Conservation (phyloP, 23 tunicate species). For the Diplosoma virens region DNA sequence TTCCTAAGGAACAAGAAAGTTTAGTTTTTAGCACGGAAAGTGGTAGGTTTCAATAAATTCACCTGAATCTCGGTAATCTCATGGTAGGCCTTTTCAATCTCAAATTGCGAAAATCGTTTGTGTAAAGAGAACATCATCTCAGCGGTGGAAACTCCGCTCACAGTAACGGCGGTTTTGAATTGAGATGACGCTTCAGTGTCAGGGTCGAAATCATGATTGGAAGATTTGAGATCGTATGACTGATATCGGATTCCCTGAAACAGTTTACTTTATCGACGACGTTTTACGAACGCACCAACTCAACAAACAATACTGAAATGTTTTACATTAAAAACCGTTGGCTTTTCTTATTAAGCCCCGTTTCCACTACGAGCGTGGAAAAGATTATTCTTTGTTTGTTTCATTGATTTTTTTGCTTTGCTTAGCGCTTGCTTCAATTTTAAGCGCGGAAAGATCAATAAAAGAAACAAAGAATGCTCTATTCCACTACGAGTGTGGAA, state of each 20-base stretch:
- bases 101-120: slow-evolving; percentile 79
- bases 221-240: slow-evolving; percentile 28
- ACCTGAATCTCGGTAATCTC: slow-evolving; percentile 87
- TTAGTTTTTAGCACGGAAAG: not conserved
- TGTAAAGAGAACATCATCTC: slow-evolving; percentile 76
- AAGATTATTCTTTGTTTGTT: too few relatives aligned
- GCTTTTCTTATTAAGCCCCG: too few relatives aligned
- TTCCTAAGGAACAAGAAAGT: slow-evolving; percentile 28
- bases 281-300: too few relatives aligned
- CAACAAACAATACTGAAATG: too few relatives aligned
- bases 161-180: slow-evolving; percentile 75
- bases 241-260: slow-evolving; percentile 46
- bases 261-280: too few relatives aligned
- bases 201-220: slow-evolving; percentile 46
- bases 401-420: too few relatives aligned
- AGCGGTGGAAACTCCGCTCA: slow-evolving; percentile 56
- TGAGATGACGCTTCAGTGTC: slow-evolving; percentile 39
- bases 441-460: too few relatives aligned
- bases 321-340: too few relatives aligned
- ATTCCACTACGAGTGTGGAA: too few relatives aligned
- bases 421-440: too few relatives aligned
- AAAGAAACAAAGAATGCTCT: too few relatives aligned
- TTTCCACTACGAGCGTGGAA: too few relatives aligned
- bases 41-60: not conserved
- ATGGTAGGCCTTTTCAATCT: slow-evolving; percentile 79